A percentile compares a stretch with the other conserved stretches of the same genome.
Conservation (phyloP, 30 jellyfish, hydroid and myxozoan genomes). For the Chrysaora quinquecirrha region DNA sequence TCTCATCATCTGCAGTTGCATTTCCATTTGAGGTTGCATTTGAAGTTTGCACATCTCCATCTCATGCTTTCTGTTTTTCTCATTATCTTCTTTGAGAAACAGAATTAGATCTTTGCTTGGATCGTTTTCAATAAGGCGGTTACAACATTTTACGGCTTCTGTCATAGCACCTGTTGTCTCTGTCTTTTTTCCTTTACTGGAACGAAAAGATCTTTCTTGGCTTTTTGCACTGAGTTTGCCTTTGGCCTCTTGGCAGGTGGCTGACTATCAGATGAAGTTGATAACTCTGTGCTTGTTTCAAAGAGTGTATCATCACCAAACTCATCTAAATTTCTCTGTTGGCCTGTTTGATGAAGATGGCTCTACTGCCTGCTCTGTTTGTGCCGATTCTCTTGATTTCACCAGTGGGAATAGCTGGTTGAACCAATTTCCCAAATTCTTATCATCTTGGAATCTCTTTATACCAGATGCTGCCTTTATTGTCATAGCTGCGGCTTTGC, state of each 20-base stretch:
- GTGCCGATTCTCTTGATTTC: constrained; percentile 61
- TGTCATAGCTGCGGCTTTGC: constrained; percentile 64
- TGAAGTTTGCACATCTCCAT: background rate
- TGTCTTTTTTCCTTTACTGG: constrained; percentile 9
- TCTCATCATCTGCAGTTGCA: background rate
- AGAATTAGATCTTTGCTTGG: constrained; percentile 3
- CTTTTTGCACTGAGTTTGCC: background rate
- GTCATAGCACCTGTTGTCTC: background rate
- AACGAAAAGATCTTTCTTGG: constrained; percentile 23
- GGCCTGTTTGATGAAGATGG: constrained; percentile 4
- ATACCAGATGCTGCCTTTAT: constrained; percentile 50
- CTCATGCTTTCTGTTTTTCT: background rate
- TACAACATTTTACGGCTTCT: constrained; percentile 26
- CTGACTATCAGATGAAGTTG: background rate
- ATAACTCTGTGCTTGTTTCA: background rate
- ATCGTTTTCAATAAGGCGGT: constrained; percentile 30
- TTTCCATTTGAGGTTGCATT: constrained; percentile 1
- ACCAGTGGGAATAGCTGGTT: constrained; percentile 49
- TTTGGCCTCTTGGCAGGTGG: constrained; percentile 9
- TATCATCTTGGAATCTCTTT: constrained; percentile 35
- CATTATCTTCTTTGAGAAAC: constrained; percentile 5
- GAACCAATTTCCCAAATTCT: constrained; percentile 42
- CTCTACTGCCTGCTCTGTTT: constrained; percentile 56
- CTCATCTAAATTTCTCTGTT: background rate
- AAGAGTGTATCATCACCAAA: background rate